Conservation (phyloP, 2,888 invertebrate genomes). For the Drosophila fulvimacula region DNA sequence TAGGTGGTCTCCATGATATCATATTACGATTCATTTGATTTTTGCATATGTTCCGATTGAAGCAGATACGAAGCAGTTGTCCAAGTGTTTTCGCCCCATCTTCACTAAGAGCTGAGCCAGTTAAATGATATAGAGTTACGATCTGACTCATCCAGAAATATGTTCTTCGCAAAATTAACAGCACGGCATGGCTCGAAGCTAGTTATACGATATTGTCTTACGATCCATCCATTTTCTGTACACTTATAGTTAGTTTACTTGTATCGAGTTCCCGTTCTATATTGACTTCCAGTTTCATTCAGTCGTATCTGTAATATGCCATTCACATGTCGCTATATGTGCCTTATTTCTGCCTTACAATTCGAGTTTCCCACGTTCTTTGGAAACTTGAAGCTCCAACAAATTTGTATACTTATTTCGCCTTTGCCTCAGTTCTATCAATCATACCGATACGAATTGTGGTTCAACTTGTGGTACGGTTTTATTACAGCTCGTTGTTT, state of each 20-base stretch:
- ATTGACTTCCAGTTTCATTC: background rate
- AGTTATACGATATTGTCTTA: background rate
- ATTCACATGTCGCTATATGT: background rate
- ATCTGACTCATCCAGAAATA: background rate
- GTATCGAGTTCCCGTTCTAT: background rate
- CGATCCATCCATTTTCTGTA: background rate
- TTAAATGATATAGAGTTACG: background rate
- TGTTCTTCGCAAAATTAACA: background rate
- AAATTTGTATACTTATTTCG: background rate
- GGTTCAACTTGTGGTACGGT: conserved; percentile 13
- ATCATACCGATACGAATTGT: conserved; percentile 16
- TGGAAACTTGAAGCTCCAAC: background rate
- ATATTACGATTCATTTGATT: background rate
- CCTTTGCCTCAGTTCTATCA: conserved; percentile 9
- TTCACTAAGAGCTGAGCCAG: background rate
- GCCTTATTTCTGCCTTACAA: background rate
- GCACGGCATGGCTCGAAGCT: background rate
- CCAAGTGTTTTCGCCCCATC: background rate
- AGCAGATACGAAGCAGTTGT: background rate
- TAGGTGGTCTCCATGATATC: background rate
- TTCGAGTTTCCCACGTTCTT: conserved; percentile 2
- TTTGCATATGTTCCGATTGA: background rate
- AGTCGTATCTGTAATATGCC: background rate
- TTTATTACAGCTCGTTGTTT: conserved; percentile 15
- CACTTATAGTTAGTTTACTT: background rate